Base-by-base conservation (phyloP, 1,140 invertebrate species). In the Atta colombica region DNA sequence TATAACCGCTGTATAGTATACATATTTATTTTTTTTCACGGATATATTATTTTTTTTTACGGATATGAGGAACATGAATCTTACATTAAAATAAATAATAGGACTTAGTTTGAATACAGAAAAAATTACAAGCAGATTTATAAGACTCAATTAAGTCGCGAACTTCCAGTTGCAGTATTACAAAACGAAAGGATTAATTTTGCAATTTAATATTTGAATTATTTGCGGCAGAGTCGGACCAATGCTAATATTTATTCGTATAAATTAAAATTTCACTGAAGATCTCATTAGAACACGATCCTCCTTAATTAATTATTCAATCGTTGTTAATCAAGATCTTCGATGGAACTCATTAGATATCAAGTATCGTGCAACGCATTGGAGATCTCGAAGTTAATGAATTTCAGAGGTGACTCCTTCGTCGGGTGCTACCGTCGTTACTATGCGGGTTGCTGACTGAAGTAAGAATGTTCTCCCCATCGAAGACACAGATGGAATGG, bases 401-500 rank as follows among this genome's bases (percentile, higher is more conserved):
- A 89, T 89, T 77, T 45, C 21, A 21, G 55, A 39, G 14, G 68
- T 31, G 25, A 16, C 55, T 77, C 75, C 58, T 68, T 87, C 77
- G 60, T 14, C 74, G 45, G 31, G 68, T 51, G 25, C 31, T 12
- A 53, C 31, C 53, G 49, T 28, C 68, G 45, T 77, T 78, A 66
- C 60, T 82, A 58, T 63, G 78, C 49, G 58, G 51, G 28, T 71
- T 61, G 28, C 21, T 35, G 35, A 39, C 55, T 25, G 49, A 85
- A 75, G 75, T 80, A 89, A 87, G 88, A 63, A 90, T 78, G 66
- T 65, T 86, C 88, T 72, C 55, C 75, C 61, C 84, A 86, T 90
- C 86, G 88, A 88, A 88, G 65, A 87, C 75, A 74, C 84, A 81
- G 85, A 88, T 77, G 86, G 80, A 88, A 87, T 90, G 77, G 31